Conservation (phyloP, 2,888 invertebrate species). For the Trilocha varians region DNA sequence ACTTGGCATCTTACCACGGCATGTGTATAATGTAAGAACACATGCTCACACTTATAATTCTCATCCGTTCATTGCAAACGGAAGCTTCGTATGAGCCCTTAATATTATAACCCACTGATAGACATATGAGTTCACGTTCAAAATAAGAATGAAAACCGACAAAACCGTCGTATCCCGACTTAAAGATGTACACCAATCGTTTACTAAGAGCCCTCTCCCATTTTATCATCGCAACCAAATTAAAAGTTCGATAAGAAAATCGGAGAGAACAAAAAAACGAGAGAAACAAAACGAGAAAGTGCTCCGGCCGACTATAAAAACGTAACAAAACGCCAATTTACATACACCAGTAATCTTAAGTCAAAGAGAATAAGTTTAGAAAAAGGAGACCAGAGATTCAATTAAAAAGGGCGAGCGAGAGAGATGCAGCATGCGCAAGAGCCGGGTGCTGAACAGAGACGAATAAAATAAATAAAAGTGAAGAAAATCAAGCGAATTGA, state of each 20-base stretch:
- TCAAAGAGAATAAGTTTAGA: conserved; percentile 69
- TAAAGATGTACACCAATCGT: conserved; percentile 15
- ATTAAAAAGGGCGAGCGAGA: conserved; percentile 54
- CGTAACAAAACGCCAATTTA: conserved; percentile 68
- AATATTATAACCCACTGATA: conserved; percentile 46
- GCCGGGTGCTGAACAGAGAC: conserved; percentile 34
- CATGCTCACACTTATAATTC: conserved; percentile 32
- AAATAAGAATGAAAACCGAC: conserved; percentile 29
- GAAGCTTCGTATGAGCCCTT: conserved; percentile 44
- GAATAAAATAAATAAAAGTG: conserved; percentile 61
- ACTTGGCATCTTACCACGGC: conserved; percentile 34
- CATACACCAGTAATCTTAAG: conserved; percentile 71
- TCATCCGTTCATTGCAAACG: conserved; percentile 59
- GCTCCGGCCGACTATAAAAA: conserved; percentile 48
- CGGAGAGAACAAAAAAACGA: conserved; percentile 21
- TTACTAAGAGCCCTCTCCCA: conserved; percentile 15
- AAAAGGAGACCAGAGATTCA: conserved; percentile 63
- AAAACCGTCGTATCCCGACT: conserved; percentile 7
- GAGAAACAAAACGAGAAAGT: conserved; percentile 18
- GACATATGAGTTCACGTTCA: conserved; percentile 46
- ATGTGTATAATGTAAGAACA: conserved; percentile 24
- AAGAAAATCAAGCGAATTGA: conserved; percentile 67
- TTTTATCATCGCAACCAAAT: conserved; percentile 51
- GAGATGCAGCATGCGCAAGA: conserved; percentile 34
- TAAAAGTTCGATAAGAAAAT: conserved; percentile 51